Conservation (phyloP, 2,797 vertebrate species). For the Darevskia mixta region DNA sequence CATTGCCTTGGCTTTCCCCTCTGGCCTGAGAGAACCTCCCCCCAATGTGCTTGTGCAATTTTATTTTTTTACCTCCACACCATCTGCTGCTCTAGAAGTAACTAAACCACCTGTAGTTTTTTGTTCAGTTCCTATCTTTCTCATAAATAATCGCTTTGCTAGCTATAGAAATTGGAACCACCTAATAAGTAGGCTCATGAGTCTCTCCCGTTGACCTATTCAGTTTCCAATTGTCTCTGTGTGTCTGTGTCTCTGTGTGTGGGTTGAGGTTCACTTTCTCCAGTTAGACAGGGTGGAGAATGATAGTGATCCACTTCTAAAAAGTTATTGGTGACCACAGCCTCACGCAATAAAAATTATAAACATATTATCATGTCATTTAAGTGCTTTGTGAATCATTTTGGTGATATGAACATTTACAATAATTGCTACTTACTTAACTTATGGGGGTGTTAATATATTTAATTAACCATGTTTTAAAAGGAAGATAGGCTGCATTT, state of each 20-base stretch:
- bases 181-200: slow-evolving; percentile 26
- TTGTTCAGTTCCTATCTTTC: slow-evolving; percentile 11
- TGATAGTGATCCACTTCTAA: background rate
- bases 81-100: slow-evolving; percentile 73
- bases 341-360: background rate
- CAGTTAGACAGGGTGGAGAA: background rate
- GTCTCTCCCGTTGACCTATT: background rate
- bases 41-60: slow-evolving; percentile 71
- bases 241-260: too few species aligned
- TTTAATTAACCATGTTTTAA: background rate
- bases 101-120: slow-evolving; percentile 59
- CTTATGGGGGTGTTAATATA: background rate
- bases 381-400: background rate
- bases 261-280: background rate
- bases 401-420: slow-evolving; percentile 22
- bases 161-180: slow-evolving; percentile 64
- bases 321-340: background rate
- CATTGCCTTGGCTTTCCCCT: slow-evolving; percentile 73
- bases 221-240: background rate
- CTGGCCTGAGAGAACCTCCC: slow-evolving; percentile 75
- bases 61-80: slow-evolving; percentile 62
- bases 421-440: background rate
- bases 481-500: background rate
- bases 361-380: background rate
- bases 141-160: slow-evolving; percentile 65